phyloP scores from a whole-genome alignment of 2,113 vertebrate species.

The Maccullochella peelii region DNA sequence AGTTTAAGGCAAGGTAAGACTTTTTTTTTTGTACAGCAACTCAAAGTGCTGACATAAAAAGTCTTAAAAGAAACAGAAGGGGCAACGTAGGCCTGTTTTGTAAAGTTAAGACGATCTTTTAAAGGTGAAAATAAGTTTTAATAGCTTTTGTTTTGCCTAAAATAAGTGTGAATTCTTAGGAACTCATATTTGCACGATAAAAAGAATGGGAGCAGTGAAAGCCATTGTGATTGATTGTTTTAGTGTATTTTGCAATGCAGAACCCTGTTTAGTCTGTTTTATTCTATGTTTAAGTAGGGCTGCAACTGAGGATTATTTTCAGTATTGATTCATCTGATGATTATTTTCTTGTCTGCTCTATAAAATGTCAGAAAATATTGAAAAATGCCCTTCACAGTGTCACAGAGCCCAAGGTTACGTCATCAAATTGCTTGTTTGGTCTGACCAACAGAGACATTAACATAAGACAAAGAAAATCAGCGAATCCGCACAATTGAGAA shows the following conservation, averaged over 20 bases:
- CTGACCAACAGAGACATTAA: too few relatives aligned
- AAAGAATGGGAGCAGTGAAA: not conserved
- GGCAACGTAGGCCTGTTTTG: not conserved
- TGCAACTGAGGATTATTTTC: not conserved
- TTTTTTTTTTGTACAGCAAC: not conserved
- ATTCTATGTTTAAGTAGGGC: not conserved
- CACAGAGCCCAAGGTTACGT: not conserved
- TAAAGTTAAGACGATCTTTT: not conserved
- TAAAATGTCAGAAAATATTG: not conserved
- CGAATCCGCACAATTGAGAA: not conserved
- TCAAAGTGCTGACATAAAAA: not conserved
- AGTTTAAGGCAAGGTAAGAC: not conserved
- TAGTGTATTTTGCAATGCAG: not conserved
- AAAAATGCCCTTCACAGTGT: not conserved
- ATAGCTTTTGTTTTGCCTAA: not conserved
- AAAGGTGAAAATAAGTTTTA: not conserved
- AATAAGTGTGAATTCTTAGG: not conserved
- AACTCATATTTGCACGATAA: not conserved
- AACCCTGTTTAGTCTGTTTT: not conserved
- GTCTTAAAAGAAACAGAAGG: too few relatives aligned
- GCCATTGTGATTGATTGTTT: not conserved
- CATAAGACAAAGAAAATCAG: not conserved
- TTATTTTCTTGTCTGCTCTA: not conserved
- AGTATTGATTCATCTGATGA: not conserved
- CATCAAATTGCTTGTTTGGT: not conserved